phyloP scores from a whole-genome alignment of 2,888 invertebrate species.

The Drosophila ezoana region DNA sequence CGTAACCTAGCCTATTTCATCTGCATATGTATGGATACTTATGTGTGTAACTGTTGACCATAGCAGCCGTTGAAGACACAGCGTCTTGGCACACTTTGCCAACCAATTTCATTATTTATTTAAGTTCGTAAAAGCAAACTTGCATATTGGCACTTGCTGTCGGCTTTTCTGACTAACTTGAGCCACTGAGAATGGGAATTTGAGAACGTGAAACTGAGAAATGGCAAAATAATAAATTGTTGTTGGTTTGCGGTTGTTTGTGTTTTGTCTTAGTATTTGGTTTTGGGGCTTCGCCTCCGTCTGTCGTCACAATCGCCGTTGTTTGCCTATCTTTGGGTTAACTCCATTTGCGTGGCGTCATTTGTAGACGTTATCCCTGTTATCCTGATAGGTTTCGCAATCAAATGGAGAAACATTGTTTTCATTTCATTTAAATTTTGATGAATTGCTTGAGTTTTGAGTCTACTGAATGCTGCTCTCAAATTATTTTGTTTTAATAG shows the following conservation, averaged over 20 bases:
- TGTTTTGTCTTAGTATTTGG: constrained; percentile 45
- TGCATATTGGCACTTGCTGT: constrained; percentile 64
- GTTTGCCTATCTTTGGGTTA: constrained; percentile 47
- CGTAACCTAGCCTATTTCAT: constrained; percentile 39
- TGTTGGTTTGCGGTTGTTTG: constrained; percentile 43
- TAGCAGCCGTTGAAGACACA: constrained; percentile 32
- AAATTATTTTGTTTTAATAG: background rate
- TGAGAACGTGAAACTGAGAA: constrained; percentile 21
- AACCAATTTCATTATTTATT: constrained; percentile 76
- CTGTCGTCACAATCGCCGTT: constrained; percentile 30
- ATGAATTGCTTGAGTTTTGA: constrained; percentile 40
- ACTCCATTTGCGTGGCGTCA: constrained; percentile 33
- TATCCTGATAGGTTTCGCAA: constrained; percentile 52
- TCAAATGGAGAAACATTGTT: constrained; percentile 63
- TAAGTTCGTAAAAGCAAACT: constrained; percentile 70
- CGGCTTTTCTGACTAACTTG: constrained; percentile 13
- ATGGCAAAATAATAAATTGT: constrained; percentile 78
- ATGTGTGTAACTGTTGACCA: constrained; percentile 25
- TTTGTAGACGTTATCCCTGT: constrained; percentile 39
- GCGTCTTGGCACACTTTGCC: constrained; percentile 56
- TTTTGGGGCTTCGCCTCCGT: constrained; percentile 12
- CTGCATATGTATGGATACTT: constrained; percentile 7
- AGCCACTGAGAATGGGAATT: constrained; percentile 10
- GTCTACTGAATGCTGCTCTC: constrained; percentile 1
- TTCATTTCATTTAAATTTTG: constrained; percentile 75